A percentile compares a stretch with the other conserved stretches of the same genome.
Evolutionary conservation across 2,113 vertebrate species (phyloP).

Genomic region (Isurus oxyrinchus): DNA sequence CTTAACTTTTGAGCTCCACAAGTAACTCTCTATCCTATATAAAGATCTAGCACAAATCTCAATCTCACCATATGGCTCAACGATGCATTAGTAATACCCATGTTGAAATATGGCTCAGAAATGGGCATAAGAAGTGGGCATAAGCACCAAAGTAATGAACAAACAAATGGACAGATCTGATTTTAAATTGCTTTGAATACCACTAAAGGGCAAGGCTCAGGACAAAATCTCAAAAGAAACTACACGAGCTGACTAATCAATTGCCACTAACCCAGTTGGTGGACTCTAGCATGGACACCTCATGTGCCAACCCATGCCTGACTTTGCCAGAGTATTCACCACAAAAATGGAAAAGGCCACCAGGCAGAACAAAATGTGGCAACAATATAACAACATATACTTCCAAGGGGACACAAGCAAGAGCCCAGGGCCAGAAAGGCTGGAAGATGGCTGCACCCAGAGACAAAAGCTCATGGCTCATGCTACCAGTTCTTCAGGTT

Average conservation of each 20-base stretch:
- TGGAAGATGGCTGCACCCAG: too few species aligned
- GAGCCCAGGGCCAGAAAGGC: too few species aligned
- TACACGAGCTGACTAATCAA: too few species aligned
- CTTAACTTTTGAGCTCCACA: background rate
- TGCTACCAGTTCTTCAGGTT: background rate
- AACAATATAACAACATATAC: background rate
- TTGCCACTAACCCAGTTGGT: background rate
- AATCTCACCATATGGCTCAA: background rate
- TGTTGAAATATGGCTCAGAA: background rate
- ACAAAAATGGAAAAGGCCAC: background rate
- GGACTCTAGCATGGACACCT: background rate
- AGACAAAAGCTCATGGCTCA: background rate
- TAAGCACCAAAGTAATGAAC: background rate
- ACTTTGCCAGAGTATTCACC: background rate
- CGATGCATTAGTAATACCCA: background rate
- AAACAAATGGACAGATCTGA: background rate
- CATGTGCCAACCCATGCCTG: background rate
- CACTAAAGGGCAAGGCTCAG: too few species aligned
- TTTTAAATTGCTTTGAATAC: background rate
- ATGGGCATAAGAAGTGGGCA: background rate
- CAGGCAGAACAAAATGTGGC: background rate
- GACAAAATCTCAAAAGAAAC: background rate
- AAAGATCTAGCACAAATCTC: background rate
- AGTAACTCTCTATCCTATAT: background rate
- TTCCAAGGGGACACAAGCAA: background rate